These are phyloP conservation scores for Stichopus chloronotus DNA, from an alignment of 35 echinoderm and acorn worm genomes.

Conservation along the genomic window DNA sequence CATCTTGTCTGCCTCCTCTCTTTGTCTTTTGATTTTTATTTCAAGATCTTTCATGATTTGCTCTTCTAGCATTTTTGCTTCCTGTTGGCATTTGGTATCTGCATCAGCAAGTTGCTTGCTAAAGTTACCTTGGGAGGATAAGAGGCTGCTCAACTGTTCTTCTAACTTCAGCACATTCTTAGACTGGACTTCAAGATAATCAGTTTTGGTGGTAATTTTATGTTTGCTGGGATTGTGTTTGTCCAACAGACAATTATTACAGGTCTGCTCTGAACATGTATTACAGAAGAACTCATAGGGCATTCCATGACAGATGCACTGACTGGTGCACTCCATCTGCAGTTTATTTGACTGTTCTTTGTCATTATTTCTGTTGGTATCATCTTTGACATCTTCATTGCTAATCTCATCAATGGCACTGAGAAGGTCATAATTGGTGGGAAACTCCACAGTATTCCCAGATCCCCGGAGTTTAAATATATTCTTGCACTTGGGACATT, in stretches of 20 bases:
- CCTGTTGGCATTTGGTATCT: neutral
- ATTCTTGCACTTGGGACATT: constrained; percentile 15
- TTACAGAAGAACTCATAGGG: constrained; percentile 18
- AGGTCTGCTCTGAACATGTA: neutral
- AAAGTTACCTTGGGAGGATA: neutral
- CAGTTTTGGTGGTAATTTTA: too few species aligned
- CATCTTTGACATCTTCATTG: neutral
- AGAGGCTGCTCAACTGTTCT: neutral
- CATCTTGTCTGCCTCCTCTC: neutral
- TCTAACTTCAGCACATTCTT: neutral
- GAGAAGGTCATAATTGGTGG: constrained; percentile 1
- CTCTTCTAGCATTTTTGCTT: neutral
- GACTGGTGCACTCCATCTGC: neutral
- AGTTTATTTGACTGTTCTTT: neutral
- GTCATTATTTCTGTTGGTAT: too few species aligned
- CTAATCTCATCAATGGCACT: neutral
- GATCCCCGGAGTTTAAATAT: neutral
- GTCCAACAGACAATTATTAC: constrained; percentile 3
- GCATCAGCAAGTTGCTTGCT: neutral
- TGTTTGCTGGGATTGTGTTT: too few species aligned
- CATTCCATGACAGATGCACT: neutral
- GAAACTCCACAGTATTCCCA: constrained; percentile 4
- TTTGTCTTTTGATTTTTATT: neutral
- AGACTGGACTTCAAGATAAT: neutral
- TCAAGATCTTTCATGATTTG: neutral